Percentiles rank a stretch among this genome's conserved stretches.
These are phyloP conservation scores for Odontamblyopus lacepedii DNA, from an alignment of 2,797 vertebrate species.

Conservation along the genomic window DNA sequence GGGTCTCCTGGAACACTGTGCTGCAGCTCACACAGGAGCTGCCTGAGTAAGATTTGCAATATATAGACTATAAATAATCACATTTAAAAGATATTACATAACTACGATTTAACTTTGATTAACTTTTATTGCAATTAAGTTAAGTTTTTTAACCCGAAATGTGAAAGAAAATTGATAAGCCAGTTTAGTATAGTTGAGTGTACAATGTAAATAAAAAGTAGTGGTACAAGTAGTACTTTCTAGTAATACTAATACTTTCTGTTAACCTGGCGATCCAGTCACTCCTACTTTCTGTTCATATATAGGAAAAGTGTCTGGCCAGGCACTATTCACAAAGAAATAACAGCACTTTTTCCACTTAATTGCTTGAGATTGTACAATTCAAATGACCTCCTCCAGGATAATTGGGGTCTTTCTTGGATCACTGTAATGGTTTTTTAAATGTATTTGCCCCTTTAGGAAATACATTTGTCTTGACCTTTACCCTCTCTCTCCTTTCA, in stretches of 20 bases:
- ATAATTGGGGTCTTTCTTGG: neutral
- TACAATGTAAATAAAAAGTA: too few relatives aligned
- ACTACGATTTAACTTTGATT: neutral
- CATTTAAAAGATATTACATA: neutral
- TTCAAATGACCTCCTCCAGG: neutral
- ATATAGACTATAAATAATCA: neutral
- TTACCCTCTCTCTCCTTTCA: neutral
- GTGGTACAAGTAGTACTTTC: too few relatives aligned
- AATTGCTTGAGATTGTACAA: neutral
- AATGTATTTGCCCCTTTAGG: neutral
- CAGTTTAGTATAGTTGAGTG: too few relatives aligned
- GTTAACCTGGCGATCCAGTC: neutral
- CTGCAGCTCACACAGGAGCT: constrained; percentile 88
- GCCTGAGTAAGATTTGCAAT: constrained; percentile 84
- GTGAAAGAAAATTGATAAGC: neutral
- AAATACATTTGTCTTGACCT: neutral
- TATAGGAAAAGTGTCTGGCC: neutral
- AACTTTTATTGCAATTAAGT: too few relatives aligned
- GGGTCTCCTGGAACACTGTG: constrained; percentile 94
- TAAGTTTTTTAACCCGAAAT: too few relatives aligned
- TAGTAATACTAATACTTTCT: too few relatives aligned
- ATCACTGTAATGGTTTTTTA: neutral
- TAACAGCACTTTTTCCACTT: neutral
- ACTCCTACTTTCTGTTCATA: neutral
- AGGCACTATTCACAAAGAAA: neutral